These are phyloP conservation scores for Sminthurinus aureus DNA, from an alignment of 2,888 invertebrate genomes.

Conservation along the genomic window DNA sequence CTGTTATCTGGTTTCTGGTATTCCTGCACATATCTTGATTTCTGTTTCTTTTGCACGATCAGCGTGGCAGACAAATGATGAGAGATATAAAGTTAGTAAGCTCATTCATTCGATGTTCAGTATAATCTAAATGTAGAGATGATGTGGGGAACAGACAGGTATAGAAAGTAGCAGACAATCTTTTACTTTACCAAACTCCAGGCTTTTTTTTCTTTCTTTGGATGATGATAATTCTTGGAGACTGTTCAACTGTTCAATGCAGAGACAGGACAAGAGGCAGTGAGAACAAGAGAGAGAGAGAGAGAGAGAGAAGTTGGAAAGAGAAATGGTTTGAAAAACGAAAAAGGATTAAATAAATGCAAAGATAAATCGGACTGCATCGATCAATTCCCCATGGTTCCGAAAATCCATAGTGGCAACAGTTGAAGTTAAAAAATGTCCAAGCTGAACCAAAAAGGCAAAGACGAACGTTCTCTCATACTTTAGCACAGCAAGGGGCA, in stretches of 20 bases:
- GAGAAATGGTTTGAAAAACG: constrained; percentile 58
- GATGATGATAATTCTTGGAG: not conserved
- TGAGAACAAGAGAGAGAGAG: constrained; percentile 10
- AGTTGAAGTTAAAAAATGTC: constrained; percentile 49
- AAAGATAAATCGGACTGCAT: constrained; percentile 58
- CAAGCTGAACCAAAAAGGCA: constrained; percentile 38
- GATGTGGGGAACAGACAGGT: not conserved
- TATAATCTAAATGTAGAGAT: not conserved
- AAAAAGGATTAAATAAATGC: constrained; percentile 59
- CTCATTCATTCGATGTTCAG: not conserved
- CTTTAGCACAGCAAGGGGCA: constrained; percentile 47
- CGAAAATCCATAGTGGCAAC: constrained; percentile 40
- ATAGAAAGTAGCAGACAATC: constrained; percentile 4
- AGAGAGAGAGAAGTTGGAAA: not conserved
- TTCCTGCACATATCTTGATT: too few species aligned
- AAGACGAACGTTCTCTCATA: constrained; percentile 43
- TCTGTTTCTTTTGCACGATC: not conserved
- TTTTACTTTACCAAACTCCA: not conserved
- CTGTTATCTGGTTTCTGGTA: too few species aligned
- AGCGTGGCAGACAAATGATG: not conserved
- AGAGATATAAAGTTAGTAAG: not conserved
- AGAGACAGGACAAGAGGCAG: constrained; percentile 12
- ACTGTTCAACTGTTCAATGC: not conserved
- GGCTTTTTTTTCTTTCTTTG: not conserved
- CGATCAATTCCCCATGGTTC: constrained; percentile 59